phyloP scores from a whole-genome alignment of 2,888 invertebrate genomes.

The Cheilosia impressa region DNA sequence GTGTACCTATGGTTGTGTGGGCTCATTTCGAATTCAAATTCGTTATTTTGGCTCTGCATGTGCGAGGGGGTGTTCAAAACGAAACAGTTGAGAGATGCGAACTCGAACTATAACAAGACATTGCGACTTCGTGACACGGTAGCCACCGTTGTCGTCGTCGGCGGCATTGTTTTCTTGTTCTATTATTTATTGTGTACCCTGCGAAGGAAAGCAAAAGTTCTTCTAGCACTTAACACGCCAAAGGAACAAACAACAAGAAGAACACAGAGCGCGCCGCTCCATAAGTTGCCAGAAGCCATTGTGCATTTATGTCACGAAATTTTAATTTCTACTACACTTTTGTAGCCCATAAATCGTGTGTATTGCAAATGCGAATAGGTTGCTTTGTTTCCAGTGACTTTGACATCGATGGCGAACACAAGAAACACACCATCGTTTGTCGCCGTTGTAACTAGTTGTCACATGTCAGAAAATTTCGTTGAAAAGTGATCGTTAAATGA shows the following conservation, averaged over 20 bases:
- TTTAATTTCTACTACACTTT: conserved; percentile 71
- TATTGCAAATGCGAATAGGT: conserved; percentile 54
- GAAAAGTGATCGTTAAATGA: conserved; percentile 65
- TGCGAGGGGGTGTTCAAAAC: conserved; percentile 51
- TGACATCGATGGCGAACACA: conserved; percentile 59
- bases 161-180: conserved; percentile 62
- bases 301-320: conserved; percentile 74
- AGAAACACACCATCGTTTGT: conserved; percentile 13
- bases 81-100: conserved; percentile 67
- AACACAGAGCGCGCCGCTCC: conserved; percentile 22
- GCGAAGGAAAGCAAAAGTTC: conserved; percentile 72
- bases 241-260: conserved; percentile 36
- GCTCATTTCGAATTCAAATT: conserved; percentile 70
- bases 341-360: conserved; percentile 72
- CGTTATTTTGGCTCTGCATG: conserved; percentile 14
- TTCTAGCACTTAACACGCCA: conserved; percentile 63
- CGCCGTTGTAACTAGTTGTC: conserved; percentile 28
- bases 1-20: conserved; percentile 52
- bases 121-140: conserved; percentile 73
- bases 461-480: conserved; percentile 47
- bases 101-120: conserved; percentile 62
- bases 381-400: conserved; percentile 40
- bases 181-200: conserved; percentile 64
- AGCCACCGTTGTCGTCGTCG: conserved; percentile 37
- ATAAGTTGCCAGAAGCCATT: conserved; percentile 33